Evolutionary conservation across 2,113 vertebrate genomes (phyloP).

Genomic region (Uropsilus gracilis): DNA sequence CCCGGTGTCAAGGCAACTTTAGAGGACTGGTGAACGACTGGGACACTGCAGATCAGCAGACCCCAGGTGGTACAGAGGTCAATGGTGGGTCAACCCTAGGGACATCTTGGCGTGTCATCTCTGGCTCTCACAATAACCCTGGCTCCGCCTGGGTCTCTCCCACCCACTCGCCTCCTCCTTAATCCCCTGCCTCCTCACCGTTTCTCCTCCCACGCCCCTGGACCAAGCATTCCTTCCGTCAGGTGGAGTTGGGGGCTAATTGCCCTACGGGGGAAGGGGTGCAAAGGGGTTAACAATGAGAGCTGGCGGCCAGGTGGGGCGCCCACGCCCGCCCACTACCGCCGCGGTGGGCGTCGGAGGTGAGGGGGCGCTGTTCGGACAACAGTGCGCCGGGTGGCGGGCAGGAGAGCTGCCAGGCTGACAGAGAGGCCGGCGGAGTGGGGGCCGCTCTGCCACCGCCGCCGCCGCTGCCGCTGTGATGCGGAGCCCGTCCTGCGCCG

Average conservation of each 20-base stretch:
- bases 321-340: not conserved
- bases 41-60: not conserved
- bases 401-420: slow-evolving; percentile 76
- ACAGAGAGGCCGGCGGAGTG: slow-evolving; percentile 69
- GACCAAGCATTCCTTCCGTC: not conserved
- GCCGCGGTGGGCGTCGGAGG: slow-evolving; percentile 53
- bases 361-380: slow-evolving; percentile 74
- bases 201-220: not conserved
- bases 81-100: not conserved
- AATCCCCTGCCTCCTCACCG: not conserved
- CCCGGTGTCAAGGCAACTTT: not conserved
- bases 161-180: not conserved
- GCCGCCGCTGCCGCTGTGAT: slow-evolving; percentile 78
- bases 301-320: slow-evolving; percentile 35
- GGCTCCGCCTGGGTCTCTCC: not conserved
- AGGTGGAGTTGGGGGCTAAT: not conserved
- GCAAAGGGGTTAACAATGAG: slow-evolving; percentile 42
- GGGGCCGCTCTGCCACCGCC: slow-evolving; percentile 67
- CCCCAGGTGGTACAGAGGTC: not conserved
- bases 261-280: not conserved
- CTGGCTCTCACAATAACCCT: not conserved
- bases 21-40: not conserved
- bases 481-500: slow-evolving; percentile 80
- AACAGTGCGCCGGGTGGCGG: slow-evolving; percentile 51
- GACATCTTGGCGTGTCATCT: not conserved